These are phyloP conservation scores for Drosophila algonquin DNA, from an alignment of 2,888 invertebrate genomes.

Conservation along the genomic window DNA sequence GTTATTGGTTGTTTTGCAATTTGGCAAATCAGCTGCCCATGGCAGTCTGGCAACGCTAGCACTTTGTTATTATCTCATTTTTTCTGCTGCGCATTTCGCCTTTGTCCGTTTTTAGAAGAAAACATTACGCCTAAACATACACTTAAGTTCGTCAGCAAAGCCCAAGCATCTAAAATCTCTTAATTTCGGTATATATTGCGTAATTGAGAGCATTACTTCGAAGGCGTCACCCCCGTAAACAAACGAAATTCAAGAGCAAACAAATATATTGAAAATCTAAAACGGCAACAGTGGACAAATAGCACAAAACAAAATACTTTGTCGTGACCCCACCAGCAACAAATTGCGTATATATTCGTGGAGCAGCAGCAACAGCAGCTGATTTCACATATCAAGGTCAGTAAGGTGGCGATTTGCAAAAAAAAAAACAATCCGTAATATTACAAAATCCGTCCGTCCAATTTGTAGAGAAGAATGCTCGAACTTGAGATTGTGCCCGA, in stretches of 20 bases:
- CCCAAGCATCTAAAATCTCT: constrained; percentile 18
- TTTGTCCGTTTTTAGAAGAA: constrained; percentile 70
- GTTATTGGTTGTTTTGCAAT: constrained; percentile 8
- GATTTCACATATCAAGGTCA: constrained; percentile 79
- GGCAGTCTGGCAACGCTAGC: constrained; percentile 52
- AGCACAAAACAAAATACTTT: constrained; percentile 33
- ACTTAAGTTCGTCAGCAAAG: constrained; percentile 51
- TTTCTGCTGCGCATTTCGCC: constrained; percentile 79
- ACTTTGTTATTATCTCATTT: constrained; percentile 79
- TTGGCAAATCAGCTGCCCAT: constrained; percentile 58
- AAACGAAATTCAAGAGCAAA: constrained; percentile 27
- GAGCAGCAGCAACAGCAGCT: constrained; percentile 61
- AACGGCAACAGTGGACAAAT: constrained; percentile 52
- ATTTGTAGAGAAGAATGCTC: constrained; percentile 88
- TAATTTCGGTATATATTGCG: constrained; percentile 20
- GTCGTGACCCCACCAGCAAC: constrained; percentile 39
- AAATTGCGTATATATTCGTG: constrained; percentile 75
- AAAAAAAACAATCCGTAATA: constrained; percentile 36
- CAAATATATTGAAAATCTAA: constrained; percentile 61
- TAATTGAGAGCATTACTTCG: constrained; percentile 10
- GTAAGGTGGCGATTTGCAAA: constrained; percentile 57
- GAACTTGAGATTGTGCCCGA: constrained; percentile 98
- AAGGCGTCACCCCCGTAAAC: not conserved
- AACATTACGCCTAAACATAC: constrained; percentile 50
- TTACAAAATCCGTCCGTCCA: constrained; percentile 8